These are phyloP conservation scores for Cricetomys ansorgei DNA, from an alignment of 2,113 vertebrate species.

Conservation along the genomic window DNA sequence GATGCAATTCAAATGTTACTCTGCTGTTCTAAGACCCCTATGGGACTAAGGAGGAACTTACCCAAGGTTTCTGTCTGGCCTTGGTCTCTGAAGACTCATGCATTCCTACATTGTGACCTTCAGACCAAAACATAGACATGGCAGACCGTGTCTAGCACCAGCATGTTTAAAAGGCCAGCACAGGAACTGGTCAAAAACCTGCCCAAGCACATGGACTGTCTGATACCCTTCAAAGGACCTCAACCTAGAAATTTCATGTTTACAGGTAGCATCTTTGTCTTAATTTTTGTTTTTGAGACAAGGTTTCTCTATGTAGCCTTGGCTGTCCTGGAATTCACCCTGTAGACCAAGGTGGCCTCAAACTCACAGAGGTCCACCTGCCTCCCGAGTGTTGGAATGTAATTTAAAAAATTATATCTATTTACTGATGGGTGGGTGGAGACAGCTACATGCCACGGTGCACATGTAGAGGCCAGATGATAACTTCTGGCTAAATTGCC, in stretches of 20 bases:
- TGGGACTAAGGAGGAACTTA: not conserved
- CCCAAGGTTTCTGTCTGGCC: not conserved
- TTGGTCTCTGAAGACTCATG: not conserved
- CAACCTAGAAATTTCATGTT: slow-evolving; percentile 23
- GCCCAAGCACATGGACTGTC: not conserved
- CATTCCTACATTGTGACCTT: not conserved
- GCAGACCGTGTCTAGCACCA: not conserved
- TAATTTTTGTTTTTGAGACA: too few relatives aligned
- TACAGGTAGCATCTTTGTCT: not conserved
- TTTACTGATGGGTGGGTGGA: not conserved
- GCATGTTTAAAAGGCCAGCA: not conserved
- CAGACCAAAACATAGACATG: not conserved
- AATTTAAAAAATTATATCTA: not conserved
- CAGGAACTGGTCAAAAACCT: not conserved
- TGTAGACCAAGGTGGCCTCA: too few relatives aligned
- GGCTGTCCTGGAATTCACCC: too few relatives aligned
- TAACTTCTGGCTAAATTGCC: not conserved
- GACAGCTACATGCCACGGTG: not conserved
- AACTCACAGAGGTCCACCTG: too few relatives aligned
- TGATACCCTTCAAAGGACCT: not conserved
- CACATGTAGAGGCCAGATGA: not conserved
- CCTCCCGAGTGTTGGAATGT: too few relatives aligned
- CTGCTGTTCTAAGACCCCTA: not conserved
- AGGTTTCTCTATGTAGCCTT: too few relatives aligned
- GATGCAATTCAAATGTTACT: not conserved